These are phyloP conservation scores for Sceloporus tristichus DNA, from an alignment of 2,113 vertebrate species.

Conservation along the genomic window DNA sequence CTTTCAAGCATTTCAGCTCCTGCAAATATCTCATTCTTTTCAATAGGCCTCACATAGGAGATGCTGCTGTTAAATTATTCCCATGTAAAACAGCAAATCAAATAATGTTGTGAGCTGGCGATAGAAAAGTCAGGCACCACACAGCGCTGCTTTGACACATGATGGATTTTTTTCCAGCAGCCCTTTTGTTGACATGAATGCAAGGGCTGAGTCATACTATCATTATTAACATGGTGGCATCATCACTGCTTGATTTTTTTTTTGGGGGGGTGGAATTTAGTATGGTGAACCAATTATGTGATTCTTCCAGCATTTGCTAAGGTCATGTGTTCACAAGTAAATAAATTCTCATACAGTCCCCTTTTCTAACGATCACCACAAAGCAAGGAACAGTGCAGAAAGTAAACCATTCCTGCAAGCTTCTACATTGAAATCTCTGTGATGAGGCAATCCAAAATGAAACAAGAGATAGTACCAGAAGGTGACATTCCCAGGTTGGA, in stretches of 20 bases:
- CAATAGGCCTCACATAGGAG: too few relatives aligned
- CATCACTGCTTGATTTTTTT: not conserved
- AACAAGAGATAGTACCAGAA: too few relatives aligned
- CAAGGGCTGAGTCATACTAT: not conserved
- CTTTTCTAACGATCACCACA: not conserved
- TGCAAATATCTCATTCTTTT: not conserved
- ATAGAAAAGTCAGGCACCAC: not conserved
- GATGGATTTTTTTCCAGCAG: too few relatives aligned
- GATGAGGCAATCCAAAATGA: too few relatives aligned
- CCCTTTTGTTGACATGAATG: not conserved
- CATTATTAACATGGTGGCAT: not conserved
- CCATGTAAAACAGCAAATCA: not conserved
- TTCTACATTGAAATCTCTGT: too few relatives aligned
- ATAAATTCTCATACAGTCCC: not conserved
- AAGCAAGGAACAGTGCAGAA: not conserved
- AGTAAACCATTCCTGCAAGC: too few relatives aligned
- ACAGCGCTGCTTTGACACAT: not conserved
- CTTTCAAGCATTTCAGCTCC: not conserved
- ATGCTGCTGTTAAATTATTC: not conserved
- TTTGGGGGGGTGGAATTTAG: not conserved
- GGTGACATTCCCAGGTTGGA: too few relatives aligned
- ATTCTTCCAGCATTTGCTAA: not conserved
- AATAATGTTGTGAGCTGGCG: too few relatives aligned
- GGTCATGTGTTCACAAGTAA: not conserved
- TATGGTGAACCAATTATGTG: not conserved